These are phyloP conservation scores for Oxyura jamaicensis DNA, from an alignment of 2,113 vertebrate genomes.

Conservation along the genomic window DNA sequence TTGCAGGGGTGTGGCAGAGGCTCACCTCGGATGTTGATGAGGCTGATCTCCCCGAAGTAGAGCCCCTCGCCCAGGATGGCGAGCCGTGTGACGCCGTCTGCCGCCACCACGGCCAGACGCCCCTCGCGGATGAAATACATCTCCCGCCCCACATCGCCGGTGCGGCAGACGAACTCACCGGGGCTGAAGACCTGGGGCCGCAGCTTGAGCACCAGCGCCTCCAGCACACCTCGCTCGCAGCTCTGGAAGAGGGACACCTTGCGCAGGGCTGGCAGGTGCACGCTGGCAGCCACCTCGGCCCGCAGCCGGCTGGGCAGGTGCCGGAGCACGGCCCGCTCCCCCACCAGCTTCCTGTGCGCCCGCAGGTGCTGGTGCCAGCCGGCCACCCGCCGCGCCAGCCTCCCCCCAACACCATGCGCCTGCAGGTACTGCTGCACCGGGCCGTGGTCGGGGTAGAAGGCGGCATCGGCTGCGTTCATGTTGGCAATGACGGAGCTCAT, in stretches of 20 bases:
- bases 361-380: constrained; percentile 91
- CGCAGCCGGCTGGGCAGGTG: constrained; percentile 82
- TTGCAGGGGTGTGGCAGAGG: fast-evolving
- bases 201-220: constrained; percentile 89
- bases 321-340: constrained; percentile 83
- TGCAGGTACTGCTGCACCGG: constrained; percentile 86
- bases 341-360: constrained; percentile 88
- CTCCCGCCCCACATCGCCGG: constrained; percentile 90
- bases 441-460: constrained; percentile 86
- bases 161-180: constrained; percentile 90
- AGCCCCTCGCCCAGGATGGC: constrained; percentile 87
- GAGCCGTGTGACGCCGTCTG: constrained; percentile 86
- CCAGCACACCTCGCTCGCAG: constrained; percentile 89
- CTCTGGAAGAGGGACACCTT: constrained; percentile 90
- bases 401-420: constrained; percentile 65
- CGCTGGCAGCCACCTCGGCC: constrained; percentile 81
- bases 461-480: constrained; percentile 78
- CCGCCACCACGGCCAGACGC: constrained; percentile 88
- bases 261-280: background rate
- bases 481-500: constrained; percentile 85
- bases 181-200: constrained; percentile 91
- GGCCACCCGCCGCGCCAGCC: constrained; percentile 78
- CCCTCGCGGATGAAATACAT: constrained; percentile 96
- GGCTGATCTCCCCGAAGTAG: constrained; percentile 97
- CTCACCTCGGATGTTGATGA: constrained; percentile 92